Percentiles rank a stretch among this genome's conserved stretches.
These are phyloP conservation scores for Parasteatoda lunata DNA, from an alignment of 2,888 invertebrate species.

Conservation along the genomic window DNA sequence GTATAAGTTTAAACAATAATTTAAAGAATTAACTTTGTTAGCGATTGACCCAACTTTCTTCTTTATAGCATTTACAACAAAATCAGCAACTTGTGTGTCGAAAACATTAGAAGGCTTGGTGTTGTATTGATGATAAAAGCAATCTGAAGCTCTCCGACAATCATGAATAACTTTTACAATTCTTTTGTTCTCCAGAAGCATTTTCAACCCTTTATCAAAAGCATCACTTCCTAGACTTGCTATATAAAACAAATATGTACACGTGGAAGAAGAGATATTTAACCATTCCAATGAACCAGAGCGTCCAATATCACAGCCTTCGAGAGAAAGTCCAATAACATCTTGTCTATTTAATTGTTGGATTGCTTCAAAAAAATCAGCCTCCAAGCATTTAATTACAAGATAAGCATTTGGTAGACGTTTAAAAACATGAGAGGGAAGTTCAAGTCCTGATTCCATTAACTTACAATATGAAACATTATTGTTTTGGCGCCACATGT, in stretches of 20 bases:
- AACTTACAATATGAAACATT: too few species aligned
- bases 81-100: slow-evolving; percentile 78
- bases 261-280: slow-evolving; percentile 72
- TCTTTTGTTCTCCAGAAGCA: slow-evolving; percentile 74
- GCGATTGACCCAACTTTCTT: background rate
- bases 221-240: slow-evolving; percentile 71
- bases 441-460: background rate
- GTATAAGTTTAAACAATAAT: slow-evolving; percentile 15
- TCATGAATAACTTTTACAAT: slow-evolving; percentile 80
- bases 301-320: slow-evolving; percentile 73
- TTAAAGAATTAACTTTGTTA: slow-evolving; percentile 4
- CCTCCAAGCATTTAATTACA: background rate
- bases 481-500: too few species aligned
- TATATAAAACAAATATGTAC: slow-evolving; percentile 74
- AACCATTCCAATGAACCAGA: slow-evolving; percentile 74
- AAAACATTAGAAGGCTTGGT: slow-evolving; percentile 78
- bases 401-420: background rate
- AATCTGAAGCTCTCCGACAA: slow-evolving; percentile 78
- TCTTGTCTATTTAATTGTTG: slow-evolving; percentile 33
- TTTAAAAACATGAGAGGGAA: background rate
- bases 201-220: slow-evolving; percentile 75
- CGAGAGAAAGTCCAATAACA: slow-evolving; percentile 72
- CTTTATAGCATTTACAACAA: background rate
- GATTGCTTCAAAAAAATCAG: slow-evolving; percentile 11
- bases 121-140: slow-evolving; percentile 79